Percentiles rank a stretch among this genome's conserved stretches.
These are phyloP conservation scores for Pantherophis alleghaniensis DNA, from an alignment of 2,797 vertebrate species.

Conservation along the genomic window DNA sequence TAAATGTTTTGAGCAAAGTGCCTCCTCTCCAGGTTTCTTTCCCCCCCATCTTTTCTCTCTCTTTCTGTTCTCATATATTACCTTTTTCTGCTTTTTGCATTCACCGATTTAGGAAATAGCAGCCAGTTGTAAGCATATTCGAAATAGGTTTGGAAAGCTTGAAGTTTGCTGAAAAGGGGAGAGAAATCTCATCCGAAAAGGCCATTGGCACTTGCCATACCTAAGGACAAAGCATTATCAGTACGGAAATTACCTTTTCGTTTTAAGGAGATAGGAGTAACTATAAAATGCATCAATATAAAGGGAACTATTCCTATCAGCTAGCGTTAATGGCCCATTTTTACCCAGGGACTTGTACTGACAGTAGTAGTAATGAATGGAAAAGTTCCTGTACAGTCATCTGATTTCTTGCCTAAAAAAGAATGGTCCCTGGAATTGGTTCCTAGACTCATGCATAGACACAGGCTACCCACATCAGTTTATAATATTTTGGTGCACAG, in stretches of 20 bases:
- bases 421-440: neutral
- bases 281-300: neutral
- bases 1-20: constrained; percentile 4
- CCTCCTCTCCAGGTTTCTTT: neutral
- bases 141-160: neutral
- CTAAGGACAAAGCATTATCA: neutral
- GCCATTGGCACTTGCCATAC: neutral
- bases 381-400: neutral
- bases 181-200: neutral
- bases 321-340: neutral
- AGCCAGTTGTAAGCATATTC: neutral
- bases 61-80: neutral
- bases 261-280: neutral
- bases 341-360: neutral
- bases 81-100: neutral
- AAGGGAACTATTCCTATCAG: neutral
- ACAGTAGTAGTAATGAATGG: neutral
- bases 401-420: neutral
- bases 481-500: neutral
- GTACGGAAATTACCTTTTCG: neutral
- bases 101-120: neutral
- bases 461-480: neutral
- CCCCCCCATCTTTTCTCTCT: neutral
- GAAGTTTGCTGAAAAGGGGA: neutral
- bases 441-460: neutral